phyloP scores from a whole-genome alignment of 2,888 invertebrate genomes.

The Drosophila maculinotata region DNA sequence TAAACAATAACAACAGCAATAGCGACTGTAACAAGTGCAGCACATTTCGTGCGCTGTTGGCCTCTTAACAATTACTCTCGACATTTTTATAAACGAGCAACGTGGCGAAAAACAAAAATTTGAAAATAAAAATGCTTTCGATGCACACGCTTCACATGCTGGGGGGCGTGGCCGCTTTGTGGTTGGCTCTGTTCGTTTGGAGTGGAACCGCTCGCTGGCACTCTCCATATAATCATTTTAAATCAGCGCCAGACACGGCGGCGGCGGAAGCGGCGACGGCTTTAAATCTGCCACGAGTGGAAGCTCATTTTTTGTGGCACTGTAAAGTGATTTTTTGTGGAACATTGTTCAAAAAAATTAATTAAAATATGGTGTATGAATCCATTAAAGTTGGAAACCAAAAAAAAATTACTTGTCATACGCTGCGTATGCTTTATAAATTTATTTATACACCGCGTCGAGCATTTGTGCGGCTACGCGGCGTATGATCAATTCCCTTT shows the following conservation, averaged over 20 bases:
- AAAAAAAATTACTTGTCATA: slow-evolving; percentile 35
- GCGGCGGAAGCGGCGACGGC: slow-evolving; percentile 7
- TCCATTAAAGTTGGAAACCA: slow-evolving; percentile 63
- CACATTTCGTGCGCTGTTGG: slow-evolving; percentile 31
- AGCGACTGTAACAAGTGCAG: slow-evolving; percentile 25
- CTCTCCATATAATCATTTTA: slow-evolving; percentile 56
- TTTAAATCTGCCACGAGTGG: slow-evolving; percentile 37
- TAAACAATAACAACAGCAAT: slow-evolving; percentile 1
- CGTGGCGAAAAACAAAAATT: slow-evolving; percentile 10
- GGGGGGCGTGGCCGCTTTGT: slow-evolving; percentile 36
- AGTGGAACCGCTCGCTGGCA: slow-evolving; percentile 35
- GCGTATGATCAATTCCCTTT: slow-evolving; percentile 54
- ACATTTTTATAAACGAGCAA: slow-evolving; percentile 41
- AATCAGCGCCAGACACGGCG: slow-evolving; percentile 56
- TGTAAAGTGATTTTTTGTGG: slow-evolving; percentile 24
- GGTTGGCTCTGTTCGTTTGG: slow-evolving; percentile 36
- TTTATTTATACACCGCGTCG: slow-evolving; percentile 13
- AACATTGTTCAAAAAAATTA: slow-evolving; percentile 55
- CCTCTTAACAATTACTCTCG: slow-evolving; percentile 47
- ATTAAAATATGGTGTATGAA: slow-evolving; percentile 65
- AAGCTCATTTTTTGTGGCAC: slow-evolving; percentile 20
- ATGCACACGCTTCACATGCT: slow-evolving; percentile 28
- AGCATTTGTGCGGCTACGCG: slow-evolving; percentile 25
- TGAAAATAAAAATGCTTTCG: slow-evolving; percentile 19
- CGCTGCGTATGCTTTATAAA: slow-evolving; percentile 38